Evolutionary conservation across 2,797 vertebrate species (phyloP).

Genomic region (Oryzias dopingdopingensis): DNA sequence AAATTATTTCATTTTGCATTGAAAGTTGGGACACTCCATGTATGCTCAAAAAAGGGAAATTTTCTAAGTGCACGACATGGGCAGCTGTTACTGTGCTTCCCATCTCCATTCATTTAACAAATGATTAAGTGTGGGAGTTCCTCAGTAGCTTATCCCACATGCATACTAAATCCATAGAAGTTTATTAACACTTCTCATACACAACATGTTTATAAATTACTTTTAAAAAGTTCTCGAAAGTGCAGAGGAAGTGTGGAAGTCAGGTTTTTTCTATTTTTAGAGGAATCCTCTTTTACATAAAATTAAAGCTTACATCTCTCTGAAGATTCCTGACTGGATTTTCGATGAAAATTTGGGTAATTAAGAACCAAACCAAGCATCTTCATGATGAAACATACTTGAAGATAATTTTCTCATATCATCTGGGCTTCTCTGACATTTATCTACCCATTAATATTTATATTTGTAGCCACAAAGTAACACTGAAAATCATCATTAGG

Average conservation of each 20-base stretch:
- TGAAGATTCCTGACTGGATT: constrained; percentile 24
- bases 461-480: constrained; percentile 9
- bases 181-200: constrained; percentile 3
- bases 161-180: background rate
- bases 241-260: constrained; percentile 12
- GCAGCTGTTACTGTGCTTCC: constrained; percentile 17
- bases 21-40: constrained; percentile 47
- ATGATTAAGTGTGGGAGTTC: constrained; percentile 7
- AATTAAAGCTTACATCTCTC: constrained; percentile 22
- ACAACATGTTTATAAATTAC: constrained; percentile 2
- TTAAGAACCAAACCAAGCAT: constrained; percentile 14
- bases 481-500: constrained; percentile 40
- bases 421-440: background rate
- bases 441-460: constrained; percentile 2
- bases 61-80: constrained; percentile 28
- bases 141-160: constrained; percentile 18
- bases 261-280: constrained; percentile 19
- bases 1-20: constrained; percentile 64
- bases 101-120: constrained; percentile 39
- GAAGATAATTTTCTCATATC: background rate
- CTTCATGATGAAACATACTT: background rate
- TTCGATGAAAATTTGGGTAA: constrained; percentile 11
- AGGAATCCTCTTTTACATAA: constrained; percentile 13
- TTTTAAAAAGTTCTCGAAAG: constrained; percentile 3
- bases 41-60: constrained; percentile 24